Evolutionary conservation across 1,140 invertebrate species (phyloP), one percentile per base, ranked within the genome.

Genomic region (Achatina immaculata): DNA sequence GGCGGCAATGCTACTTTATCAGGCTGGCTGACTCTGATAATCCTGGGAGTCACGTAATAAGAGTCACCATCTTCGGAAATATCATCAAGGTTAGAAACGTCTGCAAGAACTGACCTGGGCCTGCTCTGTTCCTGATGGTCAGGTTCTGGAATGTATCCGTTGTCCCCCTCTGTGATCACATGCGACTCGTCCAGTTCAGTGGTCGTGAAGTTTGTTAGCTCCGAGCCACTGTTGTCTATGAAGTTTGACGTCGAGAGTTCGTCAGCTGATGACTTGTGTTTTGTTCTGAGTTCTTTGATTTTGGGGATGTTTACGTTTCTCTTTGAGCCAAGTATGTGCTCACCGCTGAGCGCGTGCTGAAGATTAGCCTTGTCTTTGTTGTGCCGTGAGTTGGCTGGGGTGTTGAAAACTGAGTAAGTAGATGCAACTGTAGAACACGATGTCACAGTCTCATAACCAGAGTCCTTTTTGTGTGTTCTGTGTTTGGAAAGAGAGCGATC

Each of bases 371-470:
- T 19, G n/a, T 28, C 38, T 34, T 77, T 77, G 75, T 77, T 62
- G 3, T 77, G 55, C 16, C 21, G 62, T 9, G 9, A 51, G 45
- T 40, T 45, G 34, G 36, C 48, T 36, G 76, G 76, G 31, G 76
- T 45, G 42, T 38, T 78, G 45, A 72, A 80, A 11, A 43, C 48
- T 16, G 78, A 80, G 28, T 55, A 55, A 9, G 65, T 43, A 24
- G 78, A 80, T 31, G 78, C 55, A 0, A 80, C 66, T 0, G 78
- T 80, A 0, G 78, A 80, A 68, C 78, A 80, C 14, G 78, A 80
- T 16, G 78, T 80, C 11, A 72, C 78, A 36, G 78, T 80, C 0
- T 80, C 78, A 40, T 80, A 80, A 34, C 78, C 78, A 21, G 78
- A 80, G 68, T 80, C 78, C 34, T 51, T 80, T 28, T n/a, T 40